Evolutionary conservation across 37 sponge, comb jelly and placozoan species (phyloP).

Genomic region (Trichoplax adhaerens): DNA sequence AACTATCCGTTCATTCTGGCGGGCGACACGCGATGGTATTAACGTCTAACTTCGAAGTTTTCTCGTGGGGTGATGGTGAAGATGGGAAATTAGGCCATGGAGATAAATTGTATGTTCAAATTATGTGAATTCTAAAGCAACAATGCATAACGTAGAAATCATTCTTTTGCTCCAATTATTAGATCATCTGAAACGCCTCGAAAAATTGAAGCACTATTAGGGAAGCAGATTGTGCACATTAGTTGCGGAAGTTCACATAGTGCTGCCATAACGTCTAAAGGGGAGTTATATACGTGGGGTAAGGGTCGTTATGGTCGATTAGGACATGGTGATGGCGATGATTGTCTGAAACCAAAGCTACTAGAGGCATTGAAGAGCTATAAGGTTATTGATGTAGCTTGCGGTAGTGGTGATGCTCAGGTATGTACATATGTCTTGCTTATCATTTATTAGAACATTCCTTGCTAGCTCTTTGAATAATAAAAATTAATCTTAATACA

Average conservation of each 20-base stretch:
- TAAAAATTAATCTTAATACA: too few relatives aligned
- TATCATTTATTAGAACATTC: too few relatives aligned
- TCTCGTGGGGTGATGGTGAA: conserved; percentile 92
- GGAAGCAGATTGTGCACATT: conserved; percentile 46
- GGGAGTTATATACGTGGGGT: conserved; percentile 85
- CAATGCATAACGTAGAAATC: too few relatives aligned
- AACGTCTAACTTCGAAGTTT: conserved; percentile 57
- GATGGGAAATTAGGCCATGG: conserved; percentile 89
- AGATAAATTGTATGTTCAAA: conserved; percentile 7
- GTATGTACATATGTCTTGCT: too few relatives aligned
- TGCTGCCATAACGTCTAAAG: conserved; percentile 74
- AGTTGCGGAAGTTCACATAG: conserved; percentile 87
- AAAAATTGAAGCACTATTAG: conserved; percentile 41
- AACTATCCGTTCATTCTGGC: conserved; percentile 67
- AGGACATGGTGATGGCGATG: conserved; percentile 82
- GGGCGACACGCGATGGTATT: conserved; percentile 87
- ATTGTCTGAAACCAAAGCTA: conserved; percentile 71
- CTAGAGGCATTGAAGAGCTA: conserved; percentile 52
- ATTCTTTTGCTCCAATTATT: too few relatives aligned
- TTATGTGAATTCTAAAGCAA: conserved; percentile 19
- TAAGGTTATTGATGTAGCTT: conserved; percentile 49
- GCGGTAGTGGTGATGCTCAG: conserved; percentile 89
- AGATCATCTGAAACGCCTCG: conserved; percentile 37
- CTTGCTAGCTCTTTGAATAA: too few relatives aligned
- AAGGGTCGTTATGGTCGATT: conserved; percentile 92